phyloP scores from a whole-genome alignment of 2,888 invertebrate genomes.

The Cataglyphis cursor region DNA sequence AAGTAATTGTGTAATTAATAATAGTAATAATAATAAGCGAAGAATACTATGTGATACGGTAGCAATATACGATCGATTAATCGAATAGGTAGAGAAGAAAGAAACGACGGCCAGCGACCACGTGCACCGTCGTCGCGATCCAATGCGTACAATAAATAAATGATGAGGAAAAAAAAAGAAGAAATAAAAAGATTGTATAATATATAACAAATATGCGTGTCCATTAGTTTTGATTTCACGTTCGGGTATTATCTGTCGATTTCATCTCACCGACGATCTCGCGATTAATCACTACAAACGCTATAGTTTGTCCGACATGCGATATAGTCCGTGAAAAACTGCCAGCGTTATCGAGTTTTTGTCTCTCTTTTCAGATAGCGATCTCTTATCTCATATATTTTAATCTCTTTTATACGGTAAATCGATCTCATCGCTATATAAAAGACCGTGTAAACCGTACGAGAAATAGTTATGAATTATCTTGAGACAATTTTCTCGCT shows the following conservation, averaged over 20 bases:
- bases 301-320: slow-evolving; percentile 31
- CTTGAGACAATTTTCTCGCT: slow-evolving; percentile 33
- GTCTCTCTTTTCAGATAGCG: slow-evolving; percentile 23
- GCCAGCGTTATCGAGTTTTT: slow-evolving; percentile 57
- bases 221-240: slow-evolving; percentile 55
- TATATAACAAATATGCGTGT: slow-evolving; percentile 28
- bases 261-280: slow-evolving; percentile 30
- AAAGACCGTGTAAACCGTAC: slow-evolving; percentile 1
- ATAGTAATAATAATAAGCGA: slow-evolving; percentile 60
- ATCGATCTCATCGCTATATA: slow-evolving; percentile 42
- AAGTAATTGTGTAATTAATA: slow-evolving; percentile 53
- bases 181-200: slow-evolving; percentile 6
- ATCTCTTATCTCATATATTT: slow-evolving; percentile 41
- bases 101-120: slow-evolving; percentile 27
- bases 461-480: slow-evolving; percentile 5
- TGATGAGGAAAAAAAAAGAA: neutral
- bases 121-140: slow-evolving; percentile 35
- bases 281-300: slow-evolving; percentile 53
- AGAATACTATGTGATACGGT: slow-evolving; percentile 78
- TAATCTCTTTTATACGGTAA: slow-evolving; percentile 48
- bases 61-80: slow-evolving; percentile 76
- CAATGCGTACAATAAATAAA: slow-evolving; percentile 61
- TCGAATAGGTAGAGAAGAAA: slow-evolving; percentile 61
- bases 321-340: slow-evolving; percentile 59
- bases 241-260: slow-evolving; percentile 30